A percentile compares a stretch with the other conserved stretches of the same genome.
Evolutionary conservation across 2,888 invertebrate genomes (phyloP).

Genomic region (Isotomurus palustris): DNA sequence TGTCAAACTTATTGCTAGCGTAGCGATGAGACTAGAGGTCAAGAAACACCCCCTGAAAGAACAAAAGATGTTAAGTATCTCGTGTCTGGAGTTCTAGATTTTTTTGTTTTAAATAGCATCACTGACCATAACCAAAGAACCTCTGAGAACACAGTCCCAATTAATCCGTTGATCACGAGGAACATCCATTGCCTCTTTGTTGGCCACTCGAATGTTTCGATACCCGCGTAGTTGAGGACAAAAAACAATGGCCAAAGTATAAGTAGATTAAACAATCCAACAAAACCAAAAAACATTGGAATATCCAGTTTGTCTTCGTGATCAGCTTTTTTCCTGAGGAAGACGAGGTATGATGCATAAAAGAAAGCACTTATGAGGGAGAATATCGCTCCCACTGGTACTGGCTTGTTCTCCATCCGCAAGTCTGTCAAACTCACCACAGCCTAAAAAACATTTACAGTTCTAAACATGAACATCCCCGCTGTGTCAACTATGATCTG

Average conservation of each 20-base stretch:
- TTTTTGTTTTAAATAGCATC: constrained; percentile 1
- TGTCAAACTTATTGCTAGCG: constrained; percentile 75
- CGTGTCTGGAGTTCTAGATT: neutral
- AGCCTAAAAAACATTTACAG: constrained; percentile 54
- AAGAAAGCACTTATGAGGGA: constrained; percentile 81
- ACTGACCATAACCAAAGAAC: constrained; percentile 85
- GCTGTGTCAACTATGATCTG: neutral
- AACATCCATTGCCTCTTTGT: constrained; percentile 72
- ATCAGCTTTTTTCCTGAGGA: constrained; percentile 78
- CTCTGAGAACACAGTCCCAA: constrained; percentile 88
- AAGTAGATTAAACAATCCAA: constrained; percentile 84
- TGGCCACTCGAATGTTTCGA: constrained; percentile 83
- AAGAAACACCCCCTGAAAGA: constrained; percentile 81
- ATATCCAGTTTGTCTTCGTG: constrained; percentile 92
- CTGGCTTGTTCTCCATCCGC: constrained; percentile 58
- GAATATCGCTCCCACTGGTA: constrained; percentile 74
- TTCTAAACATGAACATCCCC: constrained; percentile 29
- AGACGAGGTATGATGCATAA: constrained; percentile 84
- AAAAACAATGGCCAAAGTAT: constrained; percentile 87
- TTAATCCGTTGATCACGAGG: constrained; percentile 75
- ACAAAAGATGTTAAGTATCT: too few relatives aligned
- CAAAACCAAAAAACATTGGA: constrained; percentile 94
- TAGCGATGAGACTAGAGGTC: constrained; percentile 85
- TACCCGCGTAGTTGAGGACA: constrained; percentile 68
- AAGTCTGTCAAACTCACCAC: constrained; percentile 72